Evolutionary conservation across 2,888 invertebrate species (phyloP).

Genomic region (Trachelus troglodyta): DNA sequence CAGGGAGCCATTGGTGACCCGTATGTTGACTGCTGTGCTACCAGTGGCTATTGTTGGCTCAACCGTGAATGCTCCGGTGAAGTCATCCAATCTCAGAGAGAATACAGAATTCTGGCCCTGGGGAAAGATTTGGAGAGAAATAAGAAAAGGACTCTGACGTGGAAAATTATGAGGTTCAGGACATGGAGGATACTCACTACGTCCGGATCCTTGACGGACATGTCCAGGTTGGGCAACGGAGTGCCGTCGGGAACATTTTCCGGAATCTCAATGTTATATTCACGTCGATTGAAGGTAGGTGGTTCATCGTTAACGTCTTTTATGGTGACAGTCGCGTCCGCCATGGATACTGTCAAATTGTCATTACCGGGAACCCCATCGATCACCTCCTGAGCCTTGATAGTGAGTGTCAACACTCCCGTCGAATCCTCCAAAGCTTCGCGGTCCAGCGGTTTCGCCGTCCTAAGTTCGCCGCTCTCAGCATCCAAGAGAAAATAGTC

Average conservation of each 20-base stretch:
- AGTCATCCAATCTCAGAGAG: slow-evolving; percentile 81
- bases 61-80: slow-evolving; percentile 84
- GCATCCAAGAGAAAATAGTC: slow-evolving; percentile 88
- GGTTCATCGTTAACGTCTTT: slow-evolving; percentile 92
- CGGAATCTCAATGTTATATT: slow-evolving; percentile 83
- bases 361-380: slow-evolving; percentile 78
- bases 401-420: slow-evolving; percentile 81
- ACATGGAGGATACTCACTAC: slow-evolving; percentile 71
- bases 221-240: slow-evolving; percentile 83
- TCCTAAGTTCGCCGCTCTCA: slow-evolving; percentile 81
- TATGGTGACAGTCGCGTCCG: slow-evolving; percentile 84
- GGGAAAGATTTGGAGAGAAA: slow-evolving; percentile 34
- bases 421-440: slow-evolving; percentile 84
- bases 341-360: slow-evolving; percentile 75
- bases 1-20: slow-evolving; percentile 81
- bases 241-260: slow-evolving; percentile 87
- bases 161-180: neutral
- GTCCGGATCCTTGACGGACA: slow-evolving; percentile 88
- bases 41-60: slow-evolving; percentile 85
- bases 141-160: neutral
- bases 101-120: slow-evolving; percentile 89
- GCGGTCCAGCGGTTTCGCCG: slow-evolving; percentile 86
- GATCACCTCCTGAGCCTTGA: slow-evolving; percentile 84
- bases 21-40: slow-evolving; percentile 83
- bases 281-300: slow-evolving; percentile 83